Evolutionary conservation across 1,140 invertebrate species (phyloP), one percentile per base, ranked within the genome.

Genomic region (Zophobas atratus): DNA sequence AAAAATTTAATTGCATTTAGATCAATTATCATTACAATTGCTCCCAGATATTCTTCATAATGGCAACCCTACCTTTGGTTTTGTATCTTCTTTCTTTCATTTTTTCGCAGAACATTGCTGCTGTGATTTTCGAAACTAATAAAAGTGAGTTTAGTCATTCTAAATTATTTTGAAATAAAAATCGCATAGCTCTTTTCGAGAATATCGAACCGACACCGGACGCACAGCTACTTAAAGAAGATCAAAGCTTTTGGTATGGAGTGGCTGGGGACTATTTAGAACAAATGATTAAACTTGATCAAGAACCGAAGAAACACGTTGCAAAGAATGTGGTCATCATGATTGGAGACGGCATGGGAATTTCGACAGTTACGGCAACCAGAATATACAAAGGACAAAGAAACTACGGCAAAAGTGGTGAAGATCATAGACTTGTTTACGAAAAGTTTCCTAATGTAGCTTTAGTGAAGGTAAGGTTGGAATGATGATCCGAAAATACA

Each of bases 311-410:
- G 20, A 55, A 43, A n/a, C 51, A 33, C 32, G 38, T 67, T 41
- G 60, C 79, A 0, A 78, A 75, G 70, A 80, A 80, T 72, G 89
- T 95, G n/a, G 92, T 96, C 39, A 86, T 96, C 51, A 93, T 95
- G 81, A 89, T 96, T 1, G 94, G 94, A 0, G 94, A 96, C 86
- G 95, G 94, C 5, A 94, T 95, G 92, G 93, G 94, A 33, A 87
- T 94, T 53, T 89, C 93, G 0, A 95, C 94, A 0, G 88, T 94
- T 0, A 94, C 94, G 0, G 94, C 94, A 0, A 91, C 92, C 1
- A 87, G 94, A 75, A 94, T 95, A 67, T 88, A 92, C 67, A 88
- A 91, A 78, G 87, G 89, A 49, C 91, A 93, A 81, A 81, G 85
- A 34, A 49, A 41, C 2, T 84, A 88, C 46, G 88, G 89, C 0